Conservation (phyloP, 2,113 vertebrate species). For the Alethe diademata region DNA sequence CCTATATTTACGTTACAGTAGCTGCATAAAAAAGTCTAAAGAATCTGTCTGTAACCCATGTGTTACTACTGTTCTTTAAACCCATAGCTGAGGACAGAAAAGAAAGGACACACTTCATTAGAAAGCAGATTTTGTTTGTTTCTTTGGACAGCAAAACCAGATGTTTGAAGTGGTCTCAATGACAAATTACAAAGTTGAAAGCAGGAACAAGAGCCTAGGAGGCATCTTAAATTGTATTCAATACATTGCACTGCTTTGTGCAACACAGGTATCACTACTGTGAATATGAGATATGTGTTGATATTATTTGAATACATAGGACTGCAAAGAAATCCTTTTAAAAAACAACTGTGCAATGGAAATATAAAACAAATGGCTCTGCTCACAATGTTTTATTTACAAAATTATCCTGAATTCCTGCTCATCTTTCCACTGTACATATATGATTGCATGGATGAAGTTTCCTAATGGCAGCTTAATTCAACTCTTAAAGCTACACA, state of each 20-base stretch:
- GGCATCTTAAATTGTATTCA: not conserved
- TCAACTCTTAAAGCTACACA: not conserved
- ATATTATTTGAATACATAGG: not conserved
- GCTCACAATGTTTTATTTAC: not conserved
- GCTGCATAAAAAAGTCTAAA: not conserved
- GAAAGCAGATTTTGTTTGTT: not conserved
- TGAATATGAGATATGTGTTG: not conserved
- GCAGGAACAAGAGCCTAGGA: not conserved
- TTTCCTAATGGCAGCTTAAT: not conserved
- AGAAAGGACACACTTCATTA: not conserved
- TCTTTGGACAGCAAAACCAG: not conserved
- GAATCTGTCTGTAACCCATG: not conserved
- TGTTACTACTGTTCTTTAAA: not conserved
- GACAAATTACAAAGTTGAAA: not conserved
- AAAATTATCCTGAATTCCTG: not conserved
- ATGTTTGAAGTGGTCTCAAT: not conserved
- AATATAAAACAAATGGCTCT: not conserved
- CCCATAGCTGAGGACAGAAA: not conserved
- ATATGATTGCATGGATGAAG: not conserved
- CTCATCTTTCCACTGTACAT: not conserved
- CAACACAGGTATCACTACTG: not conserved
- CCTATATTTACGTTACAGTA: not conserved
- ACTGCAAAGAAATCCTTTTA: not conserved
- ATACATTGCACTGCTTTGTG: not conserved
- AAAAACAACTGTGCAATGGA: not conserved